These are phyloP conservation scores for Embiotoca jacksoni DNA, from an alignment of 2,113 vertebrate species.

Conservation along the genomic window DNA sequence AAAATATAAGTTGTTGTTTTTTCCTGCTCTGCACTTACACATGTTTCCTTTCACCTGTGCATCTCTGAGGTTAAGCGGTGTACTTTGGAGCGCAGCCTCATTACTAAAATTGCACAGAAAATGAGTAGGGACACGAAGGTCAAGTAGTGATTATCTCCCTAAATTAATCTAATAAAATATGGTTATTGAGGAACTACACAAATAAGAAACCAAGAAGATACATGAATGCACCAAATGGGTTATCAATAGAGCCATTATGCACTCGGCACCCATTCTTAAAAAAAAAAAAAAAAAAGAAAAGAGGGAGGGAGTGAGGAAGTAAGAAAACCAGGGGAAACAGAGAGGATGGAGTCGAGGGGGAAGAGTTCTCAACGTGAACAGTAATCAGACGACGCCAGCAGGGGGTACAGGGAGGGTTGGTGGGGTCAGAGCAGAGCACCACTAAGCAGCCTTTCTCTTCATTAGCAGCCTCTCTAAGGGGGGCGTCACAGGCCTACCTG, in stretches of 20 bases:
- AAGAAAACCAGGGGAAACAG: constrained; percentile 23
- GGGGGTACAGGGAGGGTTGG: constrained; percentile 88
- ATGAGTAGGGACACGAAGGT: constrained; percentile 12
- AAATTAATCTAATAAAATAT: constrained; percentile 79
- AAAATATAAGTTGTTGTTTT: constrained; percentile 21
- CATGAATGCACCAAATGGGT: not conserved
- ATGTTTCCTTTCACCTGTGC: constrained; percentile 15
- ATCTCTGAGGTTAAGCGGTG: not conserved
- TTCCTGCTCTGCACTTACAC: constrained; percentile 21
- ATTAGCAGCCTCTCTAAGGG: constrained; percentile 92
- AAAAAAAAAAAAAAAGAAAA: constrained; percentile 40
- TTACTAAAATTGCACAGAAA: constrained; percentile 21
- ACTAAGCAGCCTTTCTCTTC: constrained; percentile 96
- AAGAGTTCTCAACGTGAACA: constrained; percentile 66
- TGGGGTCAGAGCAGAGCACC: constrained; percentile 91
- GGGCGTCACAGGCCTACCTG: constrained; percentile 93
- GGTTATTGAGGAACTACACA: constrained; percentile 43
- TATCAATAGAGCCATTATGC: constrained; percentile 27
- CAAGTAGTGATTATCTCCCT: constrained; percentile 32
- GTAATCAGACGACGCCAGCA: constrained; percentile 77
- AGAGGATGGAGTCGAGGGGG: constrained; percentile 38
- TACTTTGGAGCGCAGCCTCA: constrained; percentile 15
- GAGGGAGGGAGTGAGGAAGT: constrained; percentile 43
- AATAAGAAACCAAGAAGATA: not conserved
- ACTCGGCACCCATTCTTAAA: constrained; percentile 31